Conservation (phyloP, 1,140 invertebrate genomes). For the Limonius californicus region DNA sequence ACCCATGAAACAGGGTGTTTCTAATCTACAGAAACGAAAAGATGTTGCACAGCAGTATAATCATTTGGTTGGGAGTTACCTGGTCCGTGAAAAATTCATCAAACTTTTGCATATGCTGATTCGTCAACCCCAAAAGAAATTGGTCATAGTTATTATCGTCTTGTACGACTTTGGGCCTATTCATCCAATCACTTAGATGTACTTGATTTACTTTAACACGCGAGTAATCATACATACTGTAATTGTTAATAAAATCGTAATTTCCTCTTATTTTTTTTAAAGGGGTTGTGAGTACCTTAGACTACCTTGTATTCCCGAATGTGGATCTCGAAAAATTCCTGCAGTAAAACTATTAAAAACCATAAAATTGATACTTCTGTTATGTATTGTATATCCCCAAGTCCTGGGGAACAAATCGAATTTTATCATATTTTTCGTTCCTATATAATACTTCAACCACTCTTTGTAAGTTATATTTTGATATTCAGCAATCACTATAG, state of each 20-base stretch:
- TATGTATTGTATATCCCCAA: conserved; percentile 74
- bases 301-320: conserved; percentile 75
- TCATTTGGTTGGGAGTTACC: too few relatives aligned
- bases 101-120: conserved; percentile 72
- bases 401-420: conserved; percentile 63
- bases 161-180: conserved; percentile 65
- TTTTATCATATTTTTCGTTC: conserved; percentile 62
- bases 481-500: conserved; percentile 76
- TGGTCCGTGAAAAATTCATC: conserved; percentile 80
- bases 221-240: too few relatives aligned
- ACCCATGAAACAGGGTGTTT: too few relatives aligned
- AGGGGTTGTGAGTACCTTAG: too few relatives aligned
- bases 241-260: too few relatives aligned
- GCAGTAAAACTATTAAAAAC: conserved; percentile 87
- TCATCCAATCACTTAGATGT: conserved; percentile 74
- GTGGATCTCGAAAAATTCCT: conserved; percentile 94
- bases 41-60: too few relatives aligned
- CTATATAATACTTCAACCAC: conserved; percentile 78
- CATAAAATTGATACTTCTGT: conserved; percentile 75
- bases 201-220: too few relatives aligned
- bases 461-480: conserved; percentile 89
- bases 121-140: conserved; percentile 69
- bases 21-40: too few relatives aligned
- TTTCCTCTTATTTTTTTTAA: too few relatives aligned
- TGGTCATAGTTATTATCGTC: conserved; percentile 66